Base-by-base conservation (phyloP, 1,140 invertebrate species). In the Ceratosolen solmsi region DNA sequence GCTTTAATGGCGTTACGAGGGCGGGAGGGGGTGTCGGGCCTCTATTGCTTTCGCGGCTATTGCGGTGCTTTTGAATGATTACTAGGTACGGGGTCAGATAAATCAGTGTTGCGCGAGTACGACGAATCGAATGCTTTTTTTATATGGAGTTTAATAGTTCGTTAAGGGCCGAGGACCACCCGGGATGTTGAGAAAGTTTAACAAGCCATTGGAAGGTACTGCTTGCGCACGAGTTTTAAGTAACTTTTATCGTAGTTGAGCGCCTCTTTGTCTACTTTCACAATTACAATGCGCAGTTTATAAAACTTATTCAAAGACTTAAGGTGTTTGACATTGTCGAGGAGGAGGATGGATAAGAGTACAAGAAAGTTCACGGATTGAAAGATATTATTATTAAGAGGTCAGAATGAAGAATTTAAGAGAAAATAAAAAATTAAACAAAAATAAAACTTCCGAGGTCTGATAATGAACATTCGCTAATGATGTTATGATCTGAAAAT, bases 11-110 rank as follows among this genome's bases (percentile, higher is more conserved):
- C 41, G 41, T 46, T 13, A n/a, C n/a, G n/a, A n/a, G n/a, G 41
- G 41, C 41, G 41, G 41, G 41, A 46, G 41, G 41, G 13, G 41
- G 41, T 13, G n/a, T n/a, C n/a, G n/a, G n/a, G n/a, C n/a, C n/a
- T n/a, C n/a, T n/a, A n/a, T n/a, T 46, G 5, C 13, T 46, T 46
- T 46, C 27, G 46, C 46, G 15, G 25, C 7, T 30, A 17, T 72
- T 72, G 70, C 70, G 70, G 70, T 49, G n/a, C 70, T 72, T 72
- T 72, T 72, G n/a, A 72, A 49, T 51, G 63, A 68, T 68, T 68
- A 68, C 63, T 38, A 38, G 63, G 63, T 68, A 68, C 63, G 63
- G 33, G 20, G 7, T 38, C 63, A 13, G 20, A 68, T 68, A 68
- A 68, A 68, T 68, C 63, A 68, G 63, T 17, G 27, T 13, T 20